Conservation (phyloP, 1,140 invertebrate species). For the Saxidomus purpurata region DNA sequence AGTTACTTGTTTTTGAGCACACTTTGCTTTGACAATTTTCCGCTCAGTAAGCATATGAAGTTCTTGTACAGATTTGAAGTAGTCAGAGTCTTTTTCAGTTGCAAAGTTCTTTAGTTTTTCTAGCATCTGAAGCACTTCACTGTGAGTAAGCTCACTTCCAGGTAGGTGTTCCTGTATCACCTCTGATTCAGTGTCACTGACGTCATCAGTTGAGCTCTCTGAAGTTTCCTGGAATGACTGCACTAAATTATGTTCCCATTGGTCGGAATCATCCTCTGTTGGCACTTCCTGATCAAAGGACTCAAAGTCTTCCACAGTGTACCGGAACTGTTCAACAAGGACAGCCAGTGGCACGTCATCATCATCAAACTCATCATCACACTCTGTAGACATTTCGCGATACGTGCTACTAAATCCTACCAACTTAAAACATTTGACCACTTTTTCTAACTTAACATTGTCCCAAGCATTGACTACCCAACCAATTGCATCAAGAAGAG, state of each 20-base stretch:
- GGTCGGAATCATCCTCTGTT: constrained; percentile 18
- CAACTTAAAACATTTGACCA: background rate
- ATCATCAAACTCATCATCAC: background rate
- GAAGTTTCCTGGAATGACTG: background rate
- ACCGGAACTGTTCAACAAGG: background rate
- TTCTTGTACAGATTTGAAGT: background rate
- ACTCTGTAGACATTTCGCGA: background rate
- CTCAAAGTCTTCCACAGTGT: background rate
- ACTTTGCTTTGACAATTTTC: constrained; percentile 7
- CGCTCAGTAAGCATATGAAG: background rate
- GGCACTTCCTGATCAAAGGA: background rate
- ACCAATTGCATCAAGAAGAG: background rate
- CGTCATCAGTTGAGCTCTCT: background rate
- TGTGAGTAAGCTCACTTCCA: background rate
- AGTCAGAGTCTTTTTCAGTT: background rate
- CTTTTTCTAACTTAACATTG: background rate
- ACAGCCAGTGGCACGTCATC: background rate
- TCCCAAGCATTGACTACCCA: constrained; percentile 24
- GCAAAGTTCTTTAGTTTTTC: background rate
- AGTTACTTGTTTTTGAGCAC: background rate
- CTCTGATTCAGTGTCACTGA: constrained; percentile 6
- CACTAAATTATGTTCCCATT: constrained; percentile 20
- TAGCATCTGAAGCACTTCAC: background rate
- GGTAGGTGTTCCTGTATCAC: background rate
- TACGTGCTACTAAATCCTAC: background rate